Evolutionary conservation across 2,113 vertebrate species (phyloP), one percentile per base, ranked within the genome.

Genomic region (Onychostoma macrolepis): DNA sequence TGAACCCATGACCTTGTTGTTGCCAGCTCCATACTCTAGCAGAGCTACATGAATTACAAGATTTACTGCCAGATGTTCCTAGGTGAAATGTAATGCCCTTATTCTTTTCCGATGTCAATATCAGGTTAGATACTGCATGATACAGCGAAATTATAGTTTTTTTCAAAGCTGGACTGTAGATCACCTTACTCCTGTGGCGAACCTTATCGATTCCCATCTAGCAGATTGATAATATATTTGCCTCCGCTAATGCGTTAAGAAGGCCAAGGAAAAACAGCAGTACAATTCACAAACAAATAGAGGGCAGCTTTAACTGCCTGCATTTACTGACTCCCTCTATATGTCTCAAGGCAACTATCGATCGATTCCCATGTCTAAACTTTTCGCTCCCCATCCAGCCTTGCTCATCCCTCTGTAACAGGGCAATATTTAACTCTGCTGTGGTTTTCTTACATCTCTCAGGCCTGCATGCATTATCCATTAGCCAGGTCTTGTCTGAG

Each of bases 401-500:
- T 26, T 53, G 33, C 38, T 67, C 71, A 43, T 75, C 24, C 50
- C 33, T 61, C 67, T 74, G 53, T 50, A 88, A 88, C 50, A 65
- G 88, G 78, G 84, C 75, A 87, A 79, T 88, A 80, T 89, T 88
- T 89, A 89, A 88, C 63, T 86, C 85, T 78, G 80, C 71, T 24
- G 67, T 12, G 75, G 76, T 71, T 83, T 41, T 26, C 63, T 87
- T 45, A 63, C 85, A 67, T 84, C 80, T 58, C 28, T 69, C 78
- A 56, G 79, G 43, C 41, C 33, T 30, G 30, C 24, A 48, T 92
- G 89, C 86, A 90, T 93, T 92, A 93, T 93, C 92, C 92, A 93
- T 93, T 90, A 91, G 88, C 87, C 58, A 89, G 88, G 85, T 90
- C 87, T 93, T 93, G 91, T 93, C 90, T 89, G 91, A 89, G 86